Conservation (phyloP, 35 echinoderm and acorn worm species). For the Amphiura filiformis region DNA sequence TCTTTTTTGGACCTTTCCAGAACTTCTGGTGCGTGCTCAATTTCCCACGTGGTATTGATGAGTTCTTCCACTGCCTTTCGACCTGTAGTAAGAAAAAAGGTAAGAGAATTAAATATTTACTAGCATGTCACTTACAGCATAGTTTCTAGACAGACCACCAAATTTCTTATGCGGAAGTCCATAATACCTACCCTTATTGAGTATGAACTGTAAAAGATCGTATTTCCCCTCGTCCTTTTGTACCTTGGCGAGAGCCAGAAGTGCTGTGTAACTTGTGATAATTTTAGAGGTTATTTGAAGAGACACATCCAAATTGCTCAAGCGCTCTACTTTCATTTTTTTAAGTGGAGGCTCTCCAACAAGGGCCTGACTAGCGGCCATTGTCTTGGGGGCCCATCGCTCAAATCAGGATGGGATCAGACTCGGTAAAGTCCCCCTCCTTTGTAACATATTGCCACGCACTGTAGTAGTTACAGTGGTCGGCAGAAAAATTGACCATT, state of each 20-base stretch:
- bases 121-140: too few relatives aligned
- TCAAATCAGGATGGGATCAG: slow-evolving; percentile 4
- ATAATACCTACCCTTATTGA: slow-evolving; percentile 25
- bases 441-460: not conserved
- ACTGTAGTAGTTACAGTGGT: slow-evolving; percentile 17
- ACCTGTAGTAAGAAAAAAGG: not conserved
- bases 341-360: not conserved
- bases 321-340: not conserved
- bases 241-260: slow-evolving; percentile 7
- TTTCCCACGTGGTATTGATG: not conserved
- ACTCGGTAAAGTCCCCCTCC: not conserved
- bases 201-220: slow-evolving; percentile 14
- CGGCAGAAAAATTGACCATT: not conserved
- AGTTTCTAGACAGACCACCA: not conserved
- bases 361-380: not conserved
- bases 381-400: not conserved
- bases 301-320: not conserved
- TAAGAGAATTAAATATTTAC: not conserved
- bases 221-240: slow-evolving; percentile 1
- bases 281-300: not conserved
- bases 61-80: not conserved
- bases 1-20: not conserved
- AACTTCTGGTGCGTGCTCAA: not conserved
- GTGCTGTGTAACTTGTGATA: not conserved
- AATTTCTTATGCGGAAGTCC: not conserved